These are phyloP conservation scores for Actenoides hombroni DNA, from an alignment of 2,113 vertebrate species.

Conservation along the genomic window DNA sequence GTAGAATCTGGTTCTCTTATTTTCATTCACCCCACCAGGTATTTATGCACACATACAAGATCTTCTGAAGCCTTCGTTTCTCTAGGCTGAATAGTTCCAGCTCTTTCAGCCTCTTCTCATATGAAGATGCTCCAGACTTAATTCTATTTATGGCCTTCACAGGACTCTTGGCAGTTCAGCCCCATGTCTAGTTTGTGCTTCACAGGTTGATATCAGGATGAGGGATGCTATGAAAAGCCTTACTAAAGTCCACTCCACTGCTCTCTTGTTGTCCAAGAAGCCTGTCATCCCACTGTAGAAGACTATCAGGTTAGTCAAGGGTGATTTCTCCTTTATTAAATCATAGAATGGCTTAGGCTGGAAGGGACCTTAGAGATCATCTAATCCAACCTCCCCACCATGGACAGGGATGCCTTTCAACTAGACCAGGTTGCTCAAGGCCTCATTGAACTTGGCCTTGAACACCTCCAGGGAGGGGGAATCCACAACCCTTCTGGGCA, in stretches of 20 bases:
- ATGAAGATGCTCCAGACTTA: background rate
- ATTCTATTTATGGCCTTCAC: background rate
- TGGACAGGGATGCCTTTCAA: too few species aligned
- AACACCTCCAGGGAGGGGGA: too few species aligned
- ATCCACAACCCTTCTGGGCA: too few species aligned
- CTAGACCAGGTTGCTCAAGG: too few species aligned
- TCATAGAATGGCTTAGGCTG: too few species aligned
- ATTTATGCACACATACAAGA: background rate
- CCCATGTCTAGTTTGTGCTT: background rate
- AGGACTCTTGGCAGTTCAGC: background rate
- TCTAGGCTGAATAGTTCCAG: background rate
- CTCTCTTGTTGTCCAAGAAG: background rate
- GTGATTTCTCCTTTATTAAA: background rate
- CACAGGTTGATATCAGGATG: background rate
- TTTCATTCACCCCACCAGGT: background rate
- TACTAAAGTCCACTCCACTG: background rate
- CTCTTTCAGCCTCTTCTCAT: background rate
- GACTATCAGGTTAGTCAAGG: background rate
- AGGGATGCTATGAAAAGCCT: background rate
- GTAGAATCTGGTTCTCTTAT: background rate
- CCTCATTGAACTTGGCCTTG: too few species aligned
- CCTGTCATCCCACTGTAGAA: background rate
- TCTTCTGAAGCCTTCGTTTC: background rate
- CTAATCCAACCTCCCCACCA: too few species aligned
- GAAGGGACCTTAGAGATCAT: too few species aligned